Base-by-base conservation (phyloP, 2,797 vertebrate genomes). In the Denticeps clupeoides region DNA sequence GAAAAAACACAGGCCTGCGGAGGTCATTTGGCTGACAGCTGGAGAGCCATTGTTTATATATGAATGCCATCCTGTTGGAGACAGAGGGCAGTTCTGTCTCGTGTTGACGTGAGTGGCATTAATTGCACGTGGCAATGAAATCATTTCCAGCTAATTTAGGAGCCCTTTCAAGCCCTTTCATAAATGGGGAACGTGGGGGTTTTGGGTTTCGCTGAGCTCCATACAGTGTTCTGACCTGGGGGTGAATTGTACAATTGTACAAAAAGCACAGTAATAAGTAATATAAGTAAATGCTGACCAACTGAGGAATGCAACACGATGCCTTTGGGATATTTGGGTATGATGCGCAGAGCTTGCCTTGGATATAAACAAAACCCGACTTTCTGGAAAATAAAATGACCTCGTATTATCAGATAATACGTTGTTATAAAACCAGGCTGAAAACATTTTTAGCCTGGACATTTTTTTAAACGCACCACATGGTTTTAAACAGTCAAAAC, bases 61-160 rank as follows among this genome's bases (percentile, higher is more conserved):
- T 58, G 63, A 53, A 15, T 63, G 55, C 68, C 64, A 55, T 70
- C 54, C 64, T 63, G 49, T 59, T 54, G 38, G 56, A 70, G 59
- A 63, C 57, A 56, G 50, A 65, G 54, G 49, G 44, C 37, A 59
- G 59, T 44, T 77, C 57, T 62, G 59, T 63, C 54, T 56, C 51
- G 44, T 58, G 35, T 12, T 72, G 63, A 74, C 51, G 59, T 64
- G 65, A 72, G 62, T 43, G 53, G 12, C 16, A 25, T 57, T 63
- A 55, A 71, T 69, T 67, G 46, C 55, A 58, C 62, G 57, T 56
- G 47, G 47, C 62, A 59, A 56, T 37, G 8, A 56, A 72, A 72
- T 69, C 0, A 76, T 73, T 75, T 70, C 70, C 68, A 64, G 47
- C 49, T 66, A 70, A 67, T 50, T 67, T 63, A 47, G 43, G 52